Evolutionary conservation across 2,888 invertebrate species (phyloP).

Genomic region (Coelopa pilipes): DNA sequence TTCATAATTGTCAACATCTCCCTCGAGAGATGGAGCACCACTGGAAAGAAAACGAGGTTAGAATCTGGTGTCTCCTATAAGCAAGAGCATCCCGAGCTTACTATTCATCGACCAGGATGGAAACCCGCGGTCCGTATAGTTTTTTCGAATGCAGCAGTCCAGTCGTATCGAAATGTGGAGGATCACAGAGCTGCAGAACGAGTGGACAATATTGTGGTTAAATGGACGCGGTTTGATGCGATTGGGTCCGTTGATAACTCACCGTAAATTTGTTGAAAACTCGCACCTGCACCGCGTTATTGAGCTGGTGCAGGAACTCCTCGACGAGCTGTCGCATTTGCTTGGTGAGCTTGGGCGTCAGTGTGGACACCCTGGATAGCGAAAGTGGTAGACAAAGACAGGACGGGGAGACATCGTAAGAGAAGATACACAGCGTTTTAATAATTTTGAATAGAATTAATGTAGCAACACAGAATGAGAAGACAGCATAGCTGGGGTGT

Average conservation of each 20-base stretch:
- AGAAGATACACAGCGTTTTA: constrained; percentile 16
- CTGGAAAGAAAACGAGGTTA: constrained; percentile 42
- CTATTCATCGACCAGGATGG: constrained; percentile 64
- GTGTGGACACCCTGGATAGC: constrained; percentile 57
- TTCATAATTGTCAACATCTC: constrained; percentile 74
- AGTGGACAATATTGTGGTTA: neutral
- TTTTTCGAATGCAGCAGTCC: constrained; percentile 62
- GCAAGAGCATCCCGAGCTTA: constrained; percentile 43
- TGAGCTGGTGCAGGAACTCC: constrained; percentile 73
- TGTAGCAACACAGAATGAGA: neutral
- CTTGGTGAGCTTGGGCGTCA: constrained; percentile 62
- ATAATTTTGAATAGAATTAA: neutral
- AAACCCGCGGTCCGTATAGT: constrained; percentile 61
- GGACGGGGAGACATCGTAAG: neutral
- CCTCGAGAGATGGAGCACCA: constrained; percentile 62
- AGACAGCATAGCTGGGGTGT: neutral
- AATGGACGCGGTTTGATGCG: no score
- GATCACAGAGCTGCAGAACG: constrained; percentile 57
- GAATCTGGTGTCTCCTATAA: neutral
- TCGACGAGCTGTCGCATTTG: constrained; percentile 70
- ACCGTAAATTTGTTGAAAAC: constrained; percentile 62
- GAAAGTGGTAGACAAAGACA: neutral
- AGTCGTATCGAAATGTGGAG: constrained; percentile 64
- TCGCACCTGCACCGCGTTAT: constrained; percentile 61
- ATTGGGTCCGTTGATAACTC: constrained; percentile 39